phyloP scores from a whole-genome alignment of 2,797 vertebrate genomes.

The Eremophila alpestris region DNA sequence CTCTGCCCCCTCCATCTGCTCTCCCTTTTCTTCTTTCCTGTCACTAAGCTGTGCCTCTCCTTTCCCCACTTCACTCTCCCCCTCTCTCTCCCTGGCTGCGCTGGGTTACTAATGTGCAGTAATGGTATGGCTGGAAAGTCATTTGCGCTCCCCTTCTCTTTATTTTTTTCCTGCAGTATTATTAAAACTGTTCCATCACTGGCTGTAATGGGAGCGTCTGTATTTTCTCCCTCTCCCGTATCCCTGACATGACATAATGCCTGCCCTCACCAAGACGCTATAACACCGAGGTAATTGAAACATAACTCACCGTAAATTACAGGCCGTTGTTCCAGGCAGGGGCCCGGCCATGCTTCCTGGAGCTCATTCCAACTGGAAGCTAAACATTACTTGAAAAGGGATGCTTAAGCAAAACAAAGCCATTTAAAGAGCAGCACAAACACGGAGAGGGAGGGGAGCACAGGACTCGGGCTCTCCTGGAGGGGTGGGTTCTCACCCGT shows the following conservation, averaged over 20 bases:
- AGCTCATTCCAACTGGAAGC: conserved; percentile 78
- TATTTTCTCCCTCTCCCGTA: conserved; percentile 75
- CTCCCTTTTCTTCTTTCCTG: neutral
- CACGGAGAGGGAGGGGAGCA: neutral
- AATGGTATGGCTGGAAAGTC: conserved; percentile 74
- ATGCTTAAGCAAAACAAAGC: conserved; percentile 71
- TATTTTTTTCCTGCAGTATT: conserved; percentile 77
- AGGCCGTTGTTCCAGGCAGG: conserved; percentile 75
- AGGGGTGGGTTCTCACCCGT: neutral
- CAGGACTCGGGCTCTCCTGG: neutral
- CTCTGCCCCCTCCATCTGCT: neutral
- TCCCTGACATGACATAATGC: conserved; percentile 81
- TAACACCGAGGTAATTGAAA: conserved; percentile 83
- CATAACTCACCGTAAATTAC: conserved; percentile 85
- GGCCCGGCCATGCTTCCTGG: conserved; percentile 71
- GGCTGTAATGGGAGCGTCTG: conserved; percentile 77
- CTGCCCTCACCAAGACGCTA: conserved; percentile 79
- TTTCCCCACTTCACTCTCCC: neutral
- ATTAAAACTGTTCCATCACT: conserved; percentile 84
- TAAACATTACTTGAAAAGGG: conserved; percentile 77
- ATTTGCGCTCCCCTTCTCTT: conserved; percentile 70
- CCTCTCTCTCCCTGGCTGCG: neutral
- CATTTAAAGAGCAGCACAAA: conserved; percentile 58
- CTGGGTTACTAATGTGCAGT: conserved; percentile 74
- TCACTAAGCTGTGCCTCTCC: neutral